phyloP scores from a whole-genome alignment of 2,797 vertebrate genomes.

The Tapirus indicus region DNA sequence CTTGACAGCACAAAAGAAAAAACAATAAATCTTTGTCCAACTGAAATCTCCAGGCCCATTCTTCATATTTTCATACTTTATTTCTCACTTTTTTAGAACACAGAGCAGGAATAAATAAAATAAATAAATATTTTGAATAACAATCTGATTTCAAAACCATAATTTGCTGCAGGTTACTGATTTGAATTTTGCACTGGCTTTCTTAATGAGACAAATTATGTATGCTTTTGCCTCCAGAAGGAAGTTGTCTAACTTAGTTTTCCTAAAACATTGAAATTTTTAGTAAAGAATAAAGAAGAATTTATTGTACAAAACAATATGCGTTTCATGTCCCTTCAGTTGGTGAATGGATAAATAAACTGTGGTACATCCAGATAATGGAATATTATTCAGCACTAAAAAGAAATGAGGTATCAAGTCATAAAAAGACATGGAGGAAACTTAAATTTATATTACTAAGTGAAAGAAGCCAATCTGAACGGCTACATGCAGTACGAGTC shows the following conservation, averaged over 20 bases:
- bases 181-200: slow-evolving; percentile 12
- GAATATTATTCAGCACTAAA: neutral
- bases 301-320: neutral
- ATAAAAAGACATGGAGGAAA: neutral
- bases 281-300: neutral
- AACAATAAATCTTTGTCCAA: neutral
- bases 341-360: neutral
- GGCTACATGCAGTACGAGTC: neutral
- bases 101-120: slow-evolving; percentile 7
- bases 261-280: neutral
- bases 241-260: neutral
- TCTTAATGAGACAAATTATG: neutral
- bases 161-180: slow-evolving; percentile 11
- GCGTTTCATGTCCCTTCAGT: neutral
- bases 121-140: slow-evolving; percentile 58
- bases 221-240: neutral
- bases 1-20: neutral
- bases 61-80: neutral
- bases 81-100: neutral
- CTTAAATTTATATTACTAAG: neutral
- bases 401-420: neutral
- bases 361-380: neutral
- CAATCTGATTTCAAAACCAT: neutral
- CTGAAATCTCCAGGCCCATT: neutral
- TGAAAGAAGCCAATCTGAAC: neutral